These are phyloP conservation scores for Trichosurus vulpecula DNA, from an alignment of 2,797 vertebrate species.

Conservation along the genomic window DNA sequence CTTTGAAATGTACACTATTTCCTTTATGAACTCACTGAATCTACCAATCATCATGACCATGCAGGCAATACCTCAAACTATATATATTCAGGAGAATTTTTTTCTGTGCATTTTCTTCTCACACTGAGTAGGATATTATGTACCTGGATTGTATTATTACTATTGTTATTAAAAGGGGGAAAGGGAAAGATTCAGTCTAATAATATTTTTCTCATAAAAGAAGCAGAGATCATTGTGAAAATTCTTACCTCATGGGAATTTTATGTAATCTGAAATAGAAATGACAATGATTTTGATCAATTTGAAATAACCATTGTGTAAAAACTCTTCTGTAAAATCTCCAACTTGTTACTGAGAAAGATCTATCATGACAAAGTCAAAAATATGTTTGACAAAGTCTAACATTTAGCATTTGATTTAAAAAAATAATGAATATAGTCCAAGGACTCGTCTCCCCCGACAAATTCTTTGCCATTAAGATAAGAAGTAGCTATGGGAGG, in stretches of 20 bases:
- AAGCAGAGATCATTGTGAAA: conserved; percentile 4
- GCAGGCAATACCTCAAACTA: too few relatives aligned
- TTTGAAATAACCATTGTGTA: background rate
- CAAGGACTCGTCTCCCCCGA: background rate
- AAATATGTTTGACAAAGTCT: background rate
- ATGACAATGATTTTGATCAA: background rate
- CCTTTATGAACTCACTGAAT: too few relatives aligned
- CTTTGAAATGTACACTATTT: background rate
- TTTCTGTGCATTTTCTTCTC: background rate
- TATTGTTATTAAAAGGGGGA: background rate
- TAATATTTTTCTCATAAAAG: conserved; percentile 14
- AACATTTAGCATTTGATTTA: background rate
- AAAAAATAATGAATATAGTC: background rate
- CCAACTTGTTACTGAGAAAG: background rate
- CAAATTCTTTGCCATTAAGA: background rate
- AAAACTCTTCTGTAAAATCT: background rate
- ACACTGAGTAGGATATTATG: background rate
- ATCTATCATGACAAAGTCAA: background rate
- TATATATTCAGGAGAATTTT: too few relatives aligned
- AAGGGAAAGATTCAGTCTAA: background rate
- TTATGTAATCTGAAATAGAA: background rate
- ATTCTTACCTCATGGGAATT: background rate
- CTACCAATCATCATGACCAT: too few relatives aligned
- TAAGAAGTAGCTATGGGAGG: background rate
- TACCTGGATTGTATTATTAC: background rate